Percentiles rank a stretch among this genome's conserved stretches.
Evolutionary conservation across 2,797 vertebrate species (phyloP).

Genomic region (Gila robusta): DNA sequence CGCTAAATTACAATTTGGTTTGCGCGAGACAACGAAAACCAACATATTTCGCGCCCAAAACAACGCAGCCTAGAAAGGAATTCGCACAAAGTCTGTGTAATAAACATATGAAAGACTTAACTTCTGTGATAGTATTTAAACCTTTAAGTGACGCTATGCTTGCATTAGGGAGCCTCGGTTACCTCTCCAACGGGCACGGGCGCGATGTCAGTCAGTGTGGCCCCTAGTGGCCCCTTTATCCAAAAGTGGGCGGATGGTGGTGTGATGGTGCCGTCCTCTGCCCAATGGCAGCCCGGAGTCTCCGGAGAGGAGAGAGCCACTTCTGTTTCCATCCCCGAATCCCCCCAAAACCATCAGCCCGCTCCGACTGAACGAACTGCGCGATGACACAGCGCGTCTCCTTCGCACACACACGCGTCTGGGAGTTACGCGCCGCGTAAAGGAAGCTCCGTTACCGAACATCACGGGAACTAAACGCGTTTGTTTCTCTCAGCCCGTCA

Average conservation of each 20-base stretch:
- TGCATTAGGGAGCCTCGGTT: conserved; percentile 59
- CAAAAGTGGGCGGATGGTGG: conserved; percentile 87
- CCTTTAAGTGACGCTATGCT: neutral
- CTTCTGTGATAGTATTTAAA: neutral
- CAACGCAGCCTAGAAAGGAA: neutral
- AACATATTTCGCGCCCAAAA: neutral
- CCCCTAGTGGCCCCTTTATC: conserved; percentile 85
- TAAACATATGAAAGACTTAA: too few species aligned
- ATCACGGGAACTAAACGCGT: conserved; percentile 67
- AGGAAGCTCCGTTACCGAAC: conserved; percentile 40
- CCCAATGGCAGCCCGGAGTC: conserved; percentile 91
- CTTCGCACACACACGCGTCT: conserved; percentile 79
- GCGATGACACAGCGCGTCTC: conserved; percentile 80
- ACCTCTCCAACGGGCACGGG: conserved; percentile 62
- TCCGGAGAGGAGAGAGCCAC: conserved; percentile 81
- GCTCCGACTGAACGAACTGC: conserved; percentile 81
- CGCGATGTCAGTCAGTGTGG: conserved; percentile 82
- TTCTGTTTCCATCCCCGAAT: conserved; percentile 83
- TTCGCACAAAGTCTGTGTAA: too few species aligned
- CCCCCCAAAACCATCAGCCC: conserved; percentile 87
- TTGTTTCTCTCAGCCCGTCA: conserved; percentile 57
- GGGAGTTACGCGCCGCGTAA: conserved; percentile 79
- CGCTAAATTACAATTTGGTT: neutral
- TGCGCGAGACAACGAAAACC: neutral
- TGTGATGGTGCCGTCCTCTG: conserved; percentile 76